Evolutionary conservation across 2,113 vertebrate genomes (phyloP).

Genomic region (Neoarius graeffei): DNA sequence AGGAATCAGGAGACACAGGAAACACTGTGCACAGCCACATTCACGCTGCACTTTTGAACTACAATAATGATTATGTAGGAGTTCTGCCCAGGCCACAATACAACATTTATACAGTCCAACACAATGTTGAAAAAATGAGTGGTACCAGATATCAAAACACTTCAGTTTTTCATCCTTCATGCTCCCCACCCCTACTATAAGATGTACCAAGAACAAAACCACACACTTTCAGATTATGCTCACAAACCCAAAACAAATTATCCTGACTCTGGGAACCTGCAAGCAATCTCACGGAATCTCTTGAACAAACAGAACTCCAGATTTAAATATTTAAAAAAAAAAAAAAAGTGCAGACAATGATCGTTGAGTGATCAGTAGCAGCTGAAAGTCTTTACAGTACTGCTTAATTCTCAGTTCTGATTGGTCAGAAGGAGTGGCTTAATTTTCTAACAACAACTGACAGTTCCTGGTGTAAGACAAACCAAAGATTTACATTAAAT

Average conservation of each 20-base stretch:
- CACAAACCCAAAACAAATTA: not conserved
- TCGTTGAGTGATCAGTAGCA: too few species aligned
- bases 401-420: not conserved
- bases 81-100: not conserved
- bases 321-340: too few species aligned
- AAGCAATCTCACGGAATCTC: not conserved
- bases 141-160: too few species aligned
- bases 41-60: slow-evolving; percentile 9
- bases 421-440: not conserved
- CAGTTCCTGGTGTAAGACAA: not conserved
- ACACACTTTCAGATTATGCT: not conserved
- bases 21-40: not conserved
- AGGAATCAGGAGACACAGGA: slow-evolving; percentile 40
- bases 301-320: not conserved
- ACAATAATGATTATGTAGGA: not conserved
- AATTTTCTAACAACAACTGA: not conserved
- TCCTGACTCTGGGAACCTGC: not conserved
- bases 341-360: too few species aligned
- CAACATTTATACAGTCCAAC: not conserved
- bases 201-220: not conserved
- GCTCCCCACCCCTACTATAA: not conserved
- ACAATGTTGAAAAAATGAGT: not conserved
- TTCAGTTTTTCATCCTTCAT: not conserved
- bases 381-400: not conserved
- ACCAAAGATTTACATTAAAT: not conserved